phyloP scores from a whole-genome alignment of 2,113 vertebrate species.

The Neotoma lepida region DNA sequence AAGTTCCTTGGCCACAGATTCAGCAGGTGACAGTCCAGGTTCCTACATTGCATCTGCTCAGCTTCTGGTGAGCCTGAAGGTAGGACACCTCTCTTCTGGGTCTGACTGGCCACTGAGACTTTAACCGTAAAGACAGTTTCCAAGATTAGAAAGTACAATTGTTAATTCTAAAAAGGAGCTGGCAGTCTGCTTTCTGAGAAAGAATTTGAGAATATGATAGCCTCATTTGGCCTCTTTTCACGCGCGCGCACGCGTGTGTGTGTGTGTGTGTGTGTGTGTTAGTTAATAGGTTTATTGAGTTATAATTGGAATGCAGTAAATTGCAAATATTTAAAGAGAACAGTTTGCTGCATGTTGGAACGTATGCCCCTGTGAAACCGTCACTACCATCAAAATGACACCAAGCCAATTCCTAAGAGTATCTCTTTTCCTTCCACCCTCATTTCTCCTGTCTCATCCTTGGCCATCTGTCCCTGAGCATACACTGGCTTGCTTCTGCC shows the following conservation, averaged over 20 bases:
- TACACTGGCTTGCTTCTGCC: background rate
- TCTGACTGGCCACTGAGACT: background rate
- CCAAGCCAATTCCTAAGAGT: background rate
- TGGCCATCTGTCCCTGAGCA: background rate
- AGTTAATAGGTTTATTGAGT: background rate
- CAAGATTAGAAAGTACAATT: background rate
- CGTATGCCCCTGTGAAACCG: background rate
- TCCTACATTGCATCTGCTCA: background rate
- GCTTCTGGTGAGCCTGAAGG: background rate
- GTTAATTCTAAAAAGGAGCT: background rate
- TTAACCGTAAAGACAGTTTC: background rate
- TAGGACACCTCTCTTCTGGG: background rate
- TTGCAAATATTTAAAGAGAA: background rate
- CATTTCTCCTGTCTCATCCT: background rate
- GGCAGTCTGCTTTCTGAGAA: background rate
- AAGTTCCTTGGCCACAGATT: no score
- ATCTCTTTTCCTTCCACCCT: background rate
- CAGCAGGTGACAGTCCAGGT: rapidly evolving
- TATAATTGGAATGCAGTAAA: background rate
- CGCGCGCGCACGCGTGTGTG: background rate
- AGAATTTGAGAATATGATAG: background rate
- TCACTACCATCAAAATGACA: background rate
- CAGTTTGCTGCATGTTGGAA: background rate
- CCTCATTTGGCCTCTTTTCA: background rate
- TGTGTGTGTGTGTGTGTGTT: background rate